Evolutionary conservation across 2,797 vertebrate genomes (phyloP), one percentile per base, ranked within the genome.

Genomic region (Serranus cabrilla): DNA sequence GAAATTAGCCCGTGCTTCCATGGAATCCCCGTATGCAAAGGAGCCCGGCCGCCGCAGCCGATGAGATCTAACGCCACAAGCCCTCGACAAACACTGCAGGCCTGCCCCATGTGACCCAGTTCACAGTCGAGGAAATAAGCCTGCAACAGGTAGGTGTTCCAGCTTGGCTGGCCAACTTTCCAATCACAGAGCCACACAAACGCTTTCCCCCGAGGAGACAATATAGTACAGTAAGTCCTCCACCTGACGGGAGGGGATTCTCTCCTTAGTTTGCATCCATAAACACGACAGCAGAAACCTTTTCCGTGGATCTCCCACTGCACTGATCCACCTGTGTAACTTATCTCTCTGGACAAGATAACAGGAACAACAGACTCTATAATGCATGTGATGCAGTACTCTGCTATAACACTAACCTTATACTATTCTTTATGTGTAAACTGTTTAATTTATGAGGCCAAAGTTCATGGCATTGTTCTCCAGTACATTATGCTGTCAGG

Each of bases 21-120:
- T 86, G 94, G 91, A 94, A 94, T 92, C 85, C 84, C 87, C 18
- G 7, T 85, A 94, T 95, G 94, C 94, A 95, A 96, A 95, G 43
- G 43, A 91, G 88, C 49, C 40, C 1, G 54, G 80, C 80, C 43
- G 14, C 87, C 83, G 69, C 81, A 76, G 67, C 78, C 78, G 68
- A 52, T 83, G 79, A 85, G 78, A 72, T 81, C 65, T 70, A 81
- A 76, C 11, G 16, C 71, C 4, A 11, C 37, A 57, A 68, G 13
- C 70, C 31, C 55, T 37, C 31, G n/a, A 74, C 66, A 80, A 58
- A 73, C 71, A 67, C 57, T 18, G 78, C 39, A 67, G 47, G 52
- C 60, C 80, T 34, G 72, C 43, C 43, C 76, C 73, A 50, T 50
- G 78, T 88, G 85, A 86, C 65, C 62, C 50, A 5, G 71, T 43